Base-by-base conservation (phyloP, 2,888 invertebrate genomes). In the Buathra laborator region DNA sequence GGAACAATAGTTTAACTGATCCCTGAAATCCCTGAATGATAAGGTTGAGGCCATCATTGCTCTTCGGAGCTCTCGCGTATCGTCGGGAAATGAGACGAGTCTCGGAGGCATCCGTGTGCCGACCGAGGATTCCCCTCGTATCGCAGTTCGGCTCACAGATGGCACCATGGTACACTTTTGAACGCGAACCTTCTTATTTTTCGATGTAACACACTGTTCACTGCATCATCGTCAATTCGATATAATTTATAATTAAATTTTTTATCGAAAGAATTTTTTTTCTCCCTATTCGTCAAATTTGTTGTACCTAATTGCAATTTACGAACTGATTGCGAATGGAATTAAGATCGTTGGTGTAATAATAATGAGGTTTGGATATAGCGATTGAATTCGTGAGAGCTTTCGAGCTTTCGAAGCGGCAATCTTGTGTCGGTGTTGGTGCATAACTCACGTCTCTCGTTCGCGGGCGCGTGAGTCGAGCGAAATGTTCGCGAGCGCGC, bases 11-110 rank as follows among this genome's bases (percentile, higher is more conserved):
- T 32, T 6, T 67, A 44, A 48, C 48, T 43, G 67, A 59, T 59
- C 46, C n/a, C 56, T 59, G 70, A 72, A 74, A 86, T 75, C 82
- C 77, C 75, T 82, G 72, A 88, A 87, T 86, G 90, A 90, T 90
- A 90, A 90, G 84, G 90, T 89, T 67, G 86, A 89, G 81, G 87
- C 86, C 88, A 83, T 78, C 51, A 46, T 62, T 59, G 37, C 70
- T 12, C 75, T 2, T 75, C 37, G 37, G 64, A 32, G 53, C 67
- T 64, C 56, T 62, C 62, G 29, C 32, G 56, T 24, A 71, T 81
- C 71, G 44, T 66, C n/a, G 62, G n/a, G 67, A 83, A 81, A 79
- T 86, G 87, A 87, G 85, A 82, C 72, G 67, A 70, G 19, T 82
- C 74, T 29, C 62, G 29, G 6, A 29, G 62, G 29, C 29, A 14